Conservation (phyloP, 2,888 invertebrate genomes). For the Lottia gigantea region DNA sequence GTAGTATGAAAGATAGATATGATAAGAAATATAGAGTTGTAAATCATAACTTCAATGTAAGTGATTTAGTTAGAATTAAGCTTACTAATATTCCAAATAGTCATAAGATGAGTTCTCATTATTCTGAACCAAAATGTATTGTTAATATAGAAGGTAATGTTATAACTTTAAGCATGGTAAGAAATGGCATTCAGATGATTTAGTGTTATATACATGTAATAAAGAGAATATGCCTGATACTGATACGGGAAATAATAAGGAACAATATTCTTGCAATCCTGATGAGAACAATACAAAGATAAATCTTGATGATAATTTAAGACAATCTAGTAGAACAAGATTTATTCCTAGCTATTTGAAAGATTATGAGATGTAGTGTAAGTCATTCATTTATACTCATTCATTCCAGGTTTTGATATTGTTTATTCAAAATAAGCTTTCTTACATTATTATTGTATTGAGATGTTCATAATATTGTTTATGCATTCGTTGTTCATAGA, state of each 20-base stretch:
- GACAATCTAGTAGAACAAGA: not conserved
- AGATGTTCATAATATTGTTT: too few species aligned
- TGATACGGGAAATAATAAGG: not conserved
- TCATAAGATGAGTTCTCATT: not conserved
- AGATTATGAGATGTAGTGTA: not conserved
- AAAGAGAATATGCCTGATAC: not conserved
- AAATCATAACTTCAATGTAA: slow-evolving; percentile 1
- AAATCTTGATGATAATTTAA: not conserved
- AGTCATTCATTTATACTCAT: too few species aligned
- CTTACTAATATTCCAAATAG: not conserved
- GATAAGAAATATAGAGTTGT: not conserved
- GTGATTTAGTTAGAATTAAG: slow-evolving; percentile 1
- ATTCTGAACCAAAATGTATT: slow-evolving; percentile 10
- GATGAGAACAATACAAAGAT: not conserved
- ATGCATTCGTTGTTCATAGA: too few species aligned
- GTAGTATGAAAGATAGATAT: not conserved
- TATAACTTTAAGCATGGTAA: slow-evolving; percentile 8
- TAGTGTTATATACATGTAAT: not conserved
- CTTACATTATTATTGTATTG: too few species aligned
- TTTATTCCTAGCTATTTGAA: not conserved
- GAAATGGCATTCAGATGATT: slow-evolving; percentile 1
- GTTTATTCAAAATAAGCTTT: too few species aligned
- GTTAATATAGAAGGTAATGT: slow-evolving; percentile 1
- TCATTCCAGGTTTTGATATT: too few species aligned
- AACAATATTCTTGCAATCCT: not conserved